A percentile compares a stretch with the other conserved stretches of the same genome.
phyloP scores from a whole-genome alignment of 2,888 invertebrate species.

The Cataglyphis livida region DNA sequence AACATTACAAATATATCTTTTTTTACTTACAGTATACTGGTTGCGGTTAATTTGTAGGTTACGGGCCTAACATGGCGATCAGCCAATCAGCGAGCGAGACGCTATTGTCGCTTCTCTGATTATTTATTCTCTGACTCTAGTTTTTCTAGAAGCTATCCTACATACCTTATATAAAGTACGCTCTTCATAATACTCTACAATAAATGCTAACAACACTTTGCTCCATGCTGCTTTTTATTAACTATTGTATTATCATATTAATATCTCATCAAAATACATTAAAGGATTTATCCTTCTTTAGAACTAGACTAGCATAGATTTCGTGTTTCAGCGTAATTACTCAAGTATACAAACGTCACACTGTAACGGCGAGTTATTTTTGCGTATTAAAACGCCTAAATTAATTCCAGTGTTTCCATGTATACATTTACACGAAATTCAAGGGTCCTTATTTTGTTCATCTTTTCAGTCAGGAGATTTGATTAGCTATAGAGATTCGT shows the following conservation, averaged over 20 bases:
- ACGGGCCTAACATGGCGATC: too few relatives aligned
- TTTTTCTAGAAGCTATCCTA: background rate
- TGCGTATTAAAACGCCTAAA: background rate
- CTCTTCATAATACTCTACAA: background rate
- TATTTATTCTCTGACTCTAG: background rate
- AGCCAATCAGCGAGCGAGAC: too few relatives aligned
- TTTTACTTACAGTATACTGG: too few relatives aligned
- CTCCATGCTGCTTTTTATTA: background rate
- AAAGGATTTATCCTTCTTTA: background rate
- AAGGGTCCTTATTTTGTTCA: too few relatives aligned
- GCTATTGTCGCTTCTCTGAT: too few relatives aligned
- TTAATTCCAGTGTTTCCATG: background rate
- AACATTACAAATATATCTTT: too few relatives aligned
- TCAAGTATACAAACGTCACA: background rate
- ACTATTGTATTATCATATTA: background rate
- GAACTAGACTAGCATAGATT: background rate
- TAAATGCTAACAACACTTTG: background rate
- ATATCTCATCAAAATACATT: background rate
- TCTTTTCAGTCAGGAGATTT: constrained; percentile 22
- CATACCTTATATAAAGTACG: background rate
- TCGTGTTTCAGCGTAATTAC: background rate
- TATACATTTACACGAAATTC: background rate
- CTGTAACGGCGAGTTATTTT: background rate
- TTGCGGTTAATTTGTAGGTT: too few relatives aligned
- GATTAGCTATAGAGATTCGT: constrained; percentile 34